Percentiles rank a stretch among this genome's conserved stretches.
Conservation (phyloP, 2,113 vertebrate genomes). For the Nansenia antarctica region DNA sequence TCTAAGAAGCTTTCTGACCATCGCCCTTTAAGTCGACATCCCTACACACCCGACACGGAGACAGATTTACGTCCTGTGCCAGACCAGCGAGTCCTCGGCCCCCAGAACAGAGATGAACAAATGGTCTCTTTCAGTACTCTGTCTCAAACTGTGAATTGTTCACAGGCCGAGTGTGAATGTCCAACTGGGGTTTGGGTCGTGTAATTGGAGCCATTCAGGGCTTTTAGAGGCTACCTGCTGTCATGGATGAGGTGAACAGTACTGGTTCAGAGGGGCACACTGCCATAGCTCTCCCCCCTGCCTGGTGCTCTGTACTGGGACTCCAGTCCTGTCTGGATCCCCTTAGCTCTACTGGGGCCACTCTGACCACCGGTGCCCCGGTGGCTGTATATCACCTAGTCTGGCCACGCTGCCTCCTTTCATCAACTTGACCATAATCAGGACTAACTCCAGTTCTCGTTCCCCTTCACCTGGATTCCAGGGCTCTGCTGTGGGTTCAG, state of each 20-base stretch:
- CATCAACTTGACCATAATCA: conserved; percentile 29
- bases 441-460: conserved; percentile 35
- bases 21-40: not conserved
- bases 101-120: conserved; percentile 12
- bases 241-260: not conserved
- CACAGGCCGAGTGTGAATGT: not conserved
- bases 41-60: no score
- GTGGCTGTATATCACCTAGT: not conserved
- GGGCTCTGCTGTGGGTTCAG: conserved; percentile 42
- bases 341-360: not conserved
- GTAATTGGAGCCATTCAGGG: conserved; percentile 12
- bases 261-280: not conserved
- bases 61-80: not conserved
- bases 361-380: not conserved
- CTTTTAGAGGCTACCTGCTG: conserved; percentile 8
- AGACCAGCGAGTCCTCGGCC: not conserved
- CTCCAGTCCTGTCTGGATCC: not conserved
- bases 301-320: not conserved
- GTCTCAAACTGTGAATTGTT: conserved; percentile 10
- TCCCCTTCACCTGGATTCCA: conserved; percentile 47
- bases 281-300: not conserved
- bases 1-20: not conserved
- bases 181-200: conserved; percentile 1
- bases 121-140: conserved; percentile 6
- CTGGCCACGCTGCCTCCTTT: conserved; percentile 29